Conservation (phyloP, 2,888 invertebrate species). For the Temnothorax unifasciatus region DNA sequence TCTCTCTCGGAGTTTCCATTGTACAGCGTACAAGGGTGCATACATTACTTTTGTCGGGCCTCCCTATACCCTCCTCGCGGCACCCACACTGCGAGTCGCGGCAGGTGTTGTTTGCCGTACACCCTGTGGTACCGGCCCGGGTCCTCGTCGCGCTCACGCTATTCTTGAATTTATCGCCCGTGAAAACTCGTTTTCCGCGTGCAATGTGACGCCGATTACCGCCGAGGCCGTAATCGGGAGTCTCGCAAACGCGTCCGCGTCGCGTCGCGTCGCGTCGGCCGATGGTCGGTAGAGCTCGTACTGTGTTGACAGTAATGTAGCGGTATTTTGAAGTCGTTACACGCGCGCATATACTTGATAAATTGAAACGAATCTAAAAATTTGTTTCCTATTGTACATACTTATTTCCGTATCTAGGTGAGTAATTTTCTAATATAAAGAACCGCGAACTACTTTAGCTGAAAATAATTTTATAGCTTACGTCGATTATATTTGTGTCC, state of each 20-base stretch:
- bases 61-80: constrained; percentile 73
- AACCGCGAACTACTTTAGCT: background rate
- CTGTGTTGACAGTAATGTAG: background rate
- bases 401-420: background rate
- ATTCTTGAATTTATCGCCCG: constrained; percentile 80
- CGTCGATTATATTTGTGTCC: background rate
- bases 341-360: background rate
- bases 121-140: constrained; percentile 59
- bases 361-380: background rate
- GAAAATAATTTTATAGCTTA: background rate
- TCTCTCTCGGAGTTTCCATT: constrained; percentile 78
- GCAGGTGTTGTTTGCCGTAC: constrained; percentile 82
- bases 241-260: constrained; percentile 2
- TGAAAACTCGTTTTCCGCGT: constrained; percentile 66
- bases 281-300: background rate
- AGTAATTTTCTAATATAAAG: background rate
- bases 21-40: constrained; percentile 83
- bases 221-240: constrained; percentile 19
- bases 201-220: constrained; percentile 57
- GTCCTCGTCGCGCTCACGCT: constrained; percentile 58
- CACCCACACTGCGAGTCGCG: constrained; percentile 82
- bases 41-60: constrained; percentile 84
- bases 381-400: background rate
- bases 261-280: background rate
- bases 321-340: constrained; percentile 7